Base-by-base conservation (phyloP, 2,113 vertebrate genomes). In the Phyllostomus discolor region DNA sequence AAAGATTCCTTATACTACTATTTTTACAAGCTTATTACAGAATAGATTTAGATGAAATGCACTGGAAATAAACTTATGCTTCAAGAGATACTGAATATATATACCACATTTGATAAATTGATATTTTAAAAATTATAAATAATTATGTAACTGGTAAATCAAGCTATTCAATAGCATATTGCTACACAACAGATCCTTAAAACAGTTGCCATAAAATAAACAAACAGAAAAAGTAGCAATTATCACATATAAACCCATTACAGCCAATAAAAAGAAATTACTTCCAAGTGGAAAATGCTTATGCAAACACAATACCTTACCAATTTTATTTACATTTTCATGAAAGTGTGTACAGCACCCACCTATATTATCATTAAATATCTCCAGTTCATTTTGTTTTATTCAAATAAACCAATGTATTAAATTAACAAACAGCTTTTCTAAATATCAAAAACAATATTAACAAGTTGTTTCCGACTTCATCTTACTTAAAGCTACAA, bases 1-100 rank as follows among this genome's bases (percentile, higher is more conserved):
- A 93, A 97, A 95, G 82, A 80, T 76, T 64, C 90, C 46, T 73
- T 91, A 88, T 80, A 66, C 70, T 96, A 78, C 79, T 88, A 82
- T 95, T 98, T 96, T 94, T 89, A 52, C 28, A 92, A 59, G 16
- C 67, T 88, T 54, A 93, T 54, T 92, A 91, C 6, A 86, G 33
- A 85, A 94, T 22, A 88, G 10, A 85, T 43, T 91, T 43, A 88
- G 90, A 92, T 78, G 7, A 93, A 92, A 28, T 92, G 15, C 4
- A 94, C 38, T 78, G 31, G 24, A 96, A 92, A 70, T 70, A 90
- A 70, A 28, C 15, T 69, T 92, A 46, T 76, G 57, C 69, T 93
- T 95, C n/a, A 79, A 62, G 35, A 38, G 43, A 92, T 33, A 86
- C 22, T 93, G 48, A 95, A 73, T 50, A 20, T 76, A 72, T 26